Base-by-base conservation (phyloP, 2,113 vertebrate species). In the Xiphophorus couchianus region DNA sequence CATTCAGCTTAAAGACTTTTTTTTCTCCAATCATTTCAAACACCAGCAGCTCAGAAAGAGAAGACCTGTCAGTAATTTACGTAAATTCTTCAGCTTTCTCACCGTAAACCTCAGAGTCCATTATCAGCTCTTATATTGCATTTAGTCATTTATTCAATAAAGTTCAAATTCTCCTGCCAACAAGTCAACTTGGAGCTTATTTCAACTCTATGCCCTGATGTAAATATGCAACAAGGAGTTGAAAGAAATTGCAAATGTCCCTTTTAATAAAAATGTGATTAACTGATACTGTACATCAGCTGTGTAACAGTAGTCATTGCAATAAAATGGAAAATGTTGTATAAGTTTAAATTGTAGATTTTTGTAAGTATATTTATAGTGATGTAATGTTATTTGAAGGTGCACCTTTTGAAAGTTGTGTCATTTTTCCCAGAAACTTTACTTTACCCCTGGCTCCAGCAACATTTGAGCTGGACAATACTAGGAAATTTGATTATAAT, bases 11-110 rank as follows among this genome's bases (percentile, higher is more conserved):
- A 63, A 28, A 60, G 54, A 5, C 27, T 4, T 27, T 60, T 64
- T 64, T 74, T 9, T 35, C 35, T 75, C 29, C 22, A 27, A 60
- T 51, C 17, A 64, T 25, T 81, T 75, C 37, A 78, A 4, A 22
- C 8, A 73, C 54, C 17, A 73, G 48, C 39, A 58, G 27, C 71
- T 81, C 31, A 71, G 27, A 51, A n/a, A 35, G 69, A 51, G 48
- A 42, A 37, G 27, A 42, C 6, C 17, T 22, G 25, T 28, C 6
- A 60, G 14, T 28, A 28, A 44, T 44, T 35, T 29, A 27, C 9
- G 39, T 39, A 48, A 17, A 37, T 71, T 27, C 28, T 15, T 11
- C 14, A 25, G 15, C 3, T 63, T 64, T 17, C 39, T 5, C 39
- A 5, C 5, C 13, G 0, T 62, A 17, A 44, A 39, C 58, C 1